Percentiles rank a stretch among this genome's conserved stretches.
Evolutionary conservation across 2,888 invertebrate genomes (phyloP).

Genomic region (Melanostoma mellinum): DNA sequence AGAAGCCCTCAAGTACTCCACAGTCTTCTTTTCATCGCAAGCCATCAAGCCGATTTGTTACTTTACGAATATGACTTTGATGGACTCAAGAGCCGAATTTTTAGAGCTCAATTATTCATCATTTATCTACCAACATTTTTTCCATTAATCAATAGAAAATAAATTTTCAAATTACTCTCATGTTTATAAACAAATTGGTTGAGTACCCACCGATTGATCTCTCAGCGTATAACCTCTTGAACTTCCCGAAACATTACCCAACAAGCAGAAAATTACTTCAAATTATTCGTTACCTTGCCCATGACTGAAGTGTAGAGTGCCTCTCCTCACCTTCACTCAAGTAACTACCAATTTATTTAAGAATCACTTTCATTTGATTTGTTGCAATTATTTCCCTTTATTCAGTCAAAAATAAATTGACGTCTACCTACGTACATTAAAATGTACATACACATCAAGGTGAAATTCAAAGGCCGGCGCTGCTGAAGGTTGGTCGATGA

Average conservation of each 20-base stretch:
- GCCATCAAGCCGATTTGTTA: too few relatives aligned
- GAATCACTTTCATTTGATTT: neutral
- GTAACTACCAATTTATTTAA: constrained; percentile 4
- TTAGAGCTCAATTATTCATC: too few relatives aligned
- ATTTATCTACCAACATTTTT: too few relatives aligned
- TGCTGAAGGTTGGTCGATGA: constrained; percentile 34
- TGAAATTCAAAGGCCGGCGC: neutral
- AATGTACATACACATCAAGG: constrained; percentile 4
- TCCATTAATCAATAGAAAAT: too few relatives aligned
- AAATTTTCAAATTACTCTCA: too few relatives aligned
- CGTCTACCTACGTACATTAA: neutral
- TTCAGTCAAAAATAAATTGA: neutral
- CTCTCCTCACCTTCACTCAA: constrained; percentile 45
- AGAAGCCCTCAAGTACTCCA: too few relatives aligned
- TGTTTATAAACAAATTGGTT: too few relatives aligned
- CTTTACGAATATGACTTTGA: too few relatives aligned
- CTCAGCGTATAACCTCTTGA: neutral
- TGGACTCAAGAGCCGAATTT: too few relatives aligned
- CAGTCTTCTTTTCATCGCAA: too few relatives aligned
- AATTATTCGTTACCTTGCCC: constrained; percentile 45
- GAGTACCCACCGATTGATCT: neutral
- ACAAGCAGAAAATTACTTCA: constrained; percentile 49
- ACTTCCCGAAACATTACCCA: constrained; percentile 1
- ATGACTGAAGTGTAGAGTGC: constrained; percentile 14
- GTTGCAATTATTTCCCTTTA: constrained; percentile 9